A percentile compares a stretch with the other conserved stretches of the same genome.
Conservation (phyloP, 2,113 vertebrate genomes). For the Nipponia nippon region DNA sequence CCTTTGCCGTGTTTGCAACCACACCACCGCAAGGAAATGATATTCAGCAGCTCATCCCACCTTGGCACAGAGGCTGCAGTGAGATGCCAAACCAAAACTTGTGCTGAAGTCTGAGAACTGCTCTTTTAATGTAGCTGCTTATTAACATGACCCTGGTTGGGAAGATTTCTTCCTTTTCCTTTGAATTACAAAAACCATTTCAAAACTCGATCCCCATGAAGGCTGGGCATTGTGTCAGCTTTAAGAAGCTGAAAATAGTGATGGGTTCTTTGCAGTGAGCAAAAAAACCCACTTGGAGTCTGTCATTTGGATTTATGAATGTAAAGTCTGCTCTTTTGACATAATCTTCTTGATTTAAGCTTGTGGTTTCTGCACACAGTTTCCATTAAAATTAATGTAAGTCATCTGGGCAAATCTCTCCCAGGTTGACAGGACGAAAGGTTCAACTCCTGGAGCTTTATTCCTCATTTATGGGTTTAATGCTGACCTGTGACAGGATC, state of each 20-base stretch:
- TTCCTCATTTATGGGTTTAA: not conserved
- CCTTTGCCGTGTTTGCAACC: not conserved
- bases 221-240: not conserved
- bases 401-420: constrained; percentile 25
- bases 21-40: constrained; percentile 1
- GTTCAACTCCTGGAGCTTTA: not conserved
- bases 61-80: constrained; percentile 9
- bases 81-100: constrained; percentile 32
- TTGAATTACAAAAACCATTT: constrained; percentile 1
- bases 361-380: constrained; percentile 10
- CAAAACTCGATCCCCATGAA: constrained; percentile 3
- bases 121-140: constrained; percentile 30
- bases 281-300: not conserved
- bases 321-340: constrained; percentile 10
- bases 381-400: constrained; percentile 39
- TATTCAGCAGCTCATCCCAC: not conserved
- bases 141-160: constrained; percentile 1
- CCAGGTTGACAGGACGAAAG: constrained; percentile 13
- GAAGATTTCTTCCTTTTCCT: constrained; percentile 29
- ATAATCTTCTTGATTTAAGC: constrained; percentile 35
- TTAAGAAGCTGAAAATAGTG: constrained; percentile 12
- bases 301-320: constrained; percentile 38
- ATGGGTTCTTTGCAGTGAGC: not conserved
- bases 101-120: constrained; percentile 14
- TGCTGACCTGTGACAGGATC: not conserved